phyloP scores from a whole-genome alignment of 2,888 invertebrate species.

The Marasmarcha lunaedactyla region DNA sequence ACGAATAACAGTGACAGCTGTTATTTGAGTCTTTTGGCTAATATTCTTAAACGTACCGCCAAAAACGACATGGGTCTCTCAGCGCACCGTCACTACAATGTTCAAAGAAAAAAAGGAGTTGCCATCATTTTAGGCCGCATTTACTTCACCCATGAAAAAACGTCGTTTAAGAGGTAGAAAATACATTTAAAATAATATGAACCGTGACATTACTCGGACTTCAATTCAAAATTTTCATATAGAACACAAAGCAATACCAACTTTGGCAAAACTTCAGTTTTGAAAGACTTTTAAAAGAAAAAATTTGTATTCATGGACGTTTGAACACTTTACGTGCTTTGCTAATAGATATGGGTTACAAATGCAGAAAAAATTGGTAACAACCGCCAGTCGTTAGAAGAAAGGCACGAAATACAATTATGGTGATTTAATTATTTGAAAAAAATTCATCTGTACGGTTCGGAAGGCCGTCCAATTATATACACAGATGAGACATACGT shows the following conservation, averaged over 20 bases:
- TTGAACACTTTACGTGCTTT: no score
- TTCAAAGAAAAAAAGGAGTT: conserved; percentile 5
- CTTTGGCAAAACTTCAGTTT: conserved; percentile 4
- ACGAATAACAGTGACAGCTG: conserved; percentile 1
- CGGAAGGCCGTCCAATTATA: no score
- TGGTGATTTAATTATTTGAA: no score
- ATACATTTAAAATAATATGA: conserved; percentile 2
- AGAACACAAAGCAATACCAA: conserved; percentile 6
- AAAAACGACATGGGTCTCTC: conserved; percentile 4
- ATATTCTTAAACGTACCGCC: conserved; percentile 4
- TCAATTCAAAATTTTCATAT: conserved; percentile 5
- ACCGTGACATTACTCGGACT: conserved; percentile 3
- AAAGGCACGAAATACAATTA: no score
- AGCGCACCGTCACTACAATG: background rate
- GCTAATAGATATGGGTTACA: no score
- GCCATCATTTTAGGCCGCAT: conserved; percentile 1
- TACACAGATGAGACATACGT: no score
- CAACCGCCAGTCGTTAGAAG: no score
- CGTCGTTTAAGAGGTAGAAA: conserved; percentile 3
- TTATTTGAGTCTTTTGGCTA: conserved; percentile 6
- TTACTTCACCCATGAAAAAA: conserved; percentile 6
- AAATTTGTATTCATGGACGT: background rate
- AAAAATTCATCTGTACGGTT: no score
- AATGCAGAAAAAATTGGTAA: no score
- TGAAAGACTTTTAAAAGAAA: conserved; percentile 6